Evolutionary conservation across 2,888 invertebrate genomes (phyloP).

Genomic region (Agriopis marginaria): DNA sequence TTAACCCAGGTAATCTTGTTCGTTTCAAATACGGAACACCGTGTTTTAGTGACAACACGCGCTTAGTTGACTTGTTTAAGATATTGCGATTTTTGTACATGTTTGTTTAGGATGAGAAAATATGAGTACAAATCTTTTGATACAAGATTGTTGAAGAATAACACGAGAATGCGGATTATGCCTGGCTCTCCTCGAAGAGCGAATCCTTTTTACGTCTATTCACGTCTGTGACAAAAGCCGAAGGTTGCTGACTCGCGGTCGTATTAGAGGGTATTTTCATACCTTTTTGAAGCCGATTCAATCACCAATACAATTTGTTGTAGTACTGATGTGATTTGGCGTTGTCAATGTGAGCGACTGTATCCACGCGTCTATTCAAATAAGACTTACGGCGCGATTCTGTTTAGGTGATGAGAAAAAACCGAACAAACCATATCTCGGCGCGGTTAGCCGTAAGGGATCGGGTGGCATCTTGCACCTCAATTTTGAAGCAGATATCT

Average conservation of each 20-base stretch:
- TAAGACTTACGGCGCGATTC: too few species aligned
- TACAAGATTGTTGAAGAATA: slow-evolving; percentile 19
- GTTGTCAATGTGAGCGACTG: neutral
- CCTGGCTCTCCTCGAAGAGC: slow-evolving; percentile 1
- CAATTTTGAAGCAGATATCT: too few species aligned
- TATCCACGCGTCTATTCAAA: slow-evolving; percentile 4
- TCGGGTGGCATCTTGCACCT: too few species aligned
- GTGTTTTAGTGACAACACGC: neutral
- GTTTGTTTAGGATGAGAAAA: slow-evolving; percentile 27
- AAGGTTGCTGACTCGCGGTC: slow-evolving; percentile 14
- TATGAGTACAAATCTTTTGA: slow-evolving; percentile 16
- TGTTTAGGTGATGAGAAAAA: too few species aligned
- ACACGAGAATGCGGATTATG: slow-evolving; percentile 19
- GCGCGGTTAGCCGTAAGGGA: too few species aligned
- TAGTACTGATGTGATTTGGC: slow-evolving; percentile 22
- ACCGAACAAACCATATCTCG: too few species aligned
- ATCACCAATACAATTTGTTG: slow-evolving; percentile 30
- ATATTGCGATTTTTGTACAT: slow-evolving; percentile 26
- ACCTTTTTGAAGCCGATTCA: slow-evolving; percentile 28
- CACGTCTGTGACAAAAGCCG: slow-evolving; percentile 10
- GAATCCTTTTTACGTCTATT: slow-evolving; percentile 12
- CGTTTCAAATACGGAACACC: slow-evolving; percentile 2
- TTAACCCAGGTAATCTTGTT: neutral
- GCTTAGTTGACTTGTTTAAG: neutral
- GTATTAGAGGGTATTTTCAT: slow-evolving; percentile 21